Evolutionary conservation across 2,797 vertebrate species (phyloP), one percentile per base, ranked within the genome.

Genomic region (Dermochelys coriacea): DNA sequence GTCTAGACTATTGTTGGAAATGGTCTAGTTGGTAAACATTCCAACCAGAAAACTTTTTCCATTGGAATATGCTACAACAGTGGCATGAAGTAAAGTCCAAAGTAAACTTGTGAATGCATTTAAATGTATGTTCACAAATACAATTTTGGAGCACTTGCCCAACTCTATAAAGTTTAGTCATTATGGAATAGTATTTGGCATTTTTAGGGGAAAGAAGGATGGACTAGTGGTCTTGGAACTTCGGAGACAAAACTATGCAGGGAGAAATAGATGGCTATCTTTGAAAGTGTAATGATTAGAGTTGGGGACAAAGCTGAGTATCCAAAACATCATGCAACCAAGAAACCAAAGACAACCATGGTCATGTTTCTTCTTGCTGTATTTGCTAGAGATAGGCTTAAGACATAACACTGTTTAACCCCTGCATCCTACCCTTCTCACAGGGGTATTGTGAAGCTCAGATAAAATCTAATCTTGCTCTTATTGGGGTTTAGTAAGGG

Each of bases 141-240:
- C 82, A 92, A 78, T 37, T 77, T 59, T 64, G 19, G 14, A 8
- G 25, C 2, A 41, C 88, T 93, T 93, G 2, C 37, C 80, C 84
- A 93, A 91, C 80, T n/a, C 8, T 74, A 89, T 82, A 47, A 54
- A 14, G 51, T 61, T 12, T 5, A 27, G 0, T 81, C 5, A 27
- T 5, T 88, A 50, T 29, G 47, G 6, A 86, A 94, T 5, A 23
- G 1, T 12, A 21, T 31, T 21, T 92, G 14, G 52, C 86, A 59
- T 88, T 88, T 41, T 85, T 49, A 93, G 88, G 49, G 12, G 27
- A 93, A 80, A 61, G 55, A 82, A 88, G 41, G 14, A 84, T 68
- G 3, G 2, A 85, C 5, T 0, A 0, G 21, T 52, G 52, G 31
- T 61, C 59, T 34, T 61, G 59, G 59, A 15, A 34, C 31, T 31